A percentile compares a stretch with the other conserved stretches of the same genome.
These are phyloP conservation scores for Rafetus swinhoei DNA, from an alignment of 2,113 vertebrate genomes.

Conservation along the genomic window DNA sequence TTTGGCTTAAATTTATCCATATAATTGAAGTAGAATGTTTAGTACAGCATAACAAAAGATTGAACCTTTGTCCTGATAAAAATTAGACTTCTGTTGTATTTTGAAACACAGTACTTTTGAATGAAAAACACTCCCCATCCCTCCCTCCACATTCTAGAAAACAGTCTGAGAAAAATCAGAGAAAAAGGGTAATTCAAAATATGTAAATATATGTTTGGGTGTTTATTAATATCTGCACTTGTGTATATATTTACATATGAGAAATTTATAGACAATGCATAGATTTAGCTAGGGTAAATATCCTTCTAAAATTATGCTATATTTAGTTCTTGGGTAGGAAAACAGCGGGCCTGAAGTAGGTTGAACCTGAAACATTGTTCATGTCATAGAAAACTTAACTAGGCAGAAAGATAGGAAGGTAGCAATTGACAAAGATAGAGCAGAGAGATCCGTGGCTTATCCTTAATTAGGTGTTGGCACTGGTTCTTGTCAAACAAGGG, in stretches of 20 bases:
- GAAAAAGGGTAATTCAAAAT: constrained; percentile 1
- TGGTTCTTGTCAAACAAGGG: constrained; percentile 80
- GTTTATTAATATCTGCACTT: not conserved
- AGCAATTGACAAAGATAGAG: constrained; percentile 78
- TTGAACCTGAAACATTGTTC: constrained; percentile 68
- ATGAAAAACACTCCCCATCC: not conserved
- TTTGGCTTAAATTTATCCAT: constrained; percentile 22
- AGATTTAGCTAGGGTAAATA: constrained; percentile 3
- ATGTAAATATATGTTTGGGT: not conserved
- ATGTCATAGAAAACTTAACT: constrained; percentile 81
- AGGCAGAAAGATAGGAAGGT: constrained; percentile 80
- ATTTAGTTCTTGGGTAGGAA: constrained; percentile 11
- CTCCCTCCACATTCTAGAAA: constrained; percentile 51
- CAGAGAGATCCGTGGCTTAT: constrained; percentile 75
- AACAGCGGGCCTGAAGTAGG: constrained; percentile 36
- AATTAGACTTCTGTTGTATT: not conserved
- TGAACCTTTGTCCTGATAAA: not conserved
- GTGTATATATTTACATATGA: not conserved
- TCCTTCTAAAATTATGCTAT: constrained; percentile 35
- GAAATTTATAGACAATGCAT: constrained; percentile 16
- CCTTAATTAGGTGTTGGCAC: constrained; percentile 85
- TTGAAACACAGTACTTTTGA: constrained; percentile 9
- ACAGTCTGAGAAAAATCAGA: not conserved
- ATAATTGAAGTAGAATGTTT: constrained; percentile 18
- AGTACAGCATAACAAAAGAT: not conserved